Base-by-base conservation (phyloP, 1,140 invertebrate species). In the Lycorma delicatula region DNA sequence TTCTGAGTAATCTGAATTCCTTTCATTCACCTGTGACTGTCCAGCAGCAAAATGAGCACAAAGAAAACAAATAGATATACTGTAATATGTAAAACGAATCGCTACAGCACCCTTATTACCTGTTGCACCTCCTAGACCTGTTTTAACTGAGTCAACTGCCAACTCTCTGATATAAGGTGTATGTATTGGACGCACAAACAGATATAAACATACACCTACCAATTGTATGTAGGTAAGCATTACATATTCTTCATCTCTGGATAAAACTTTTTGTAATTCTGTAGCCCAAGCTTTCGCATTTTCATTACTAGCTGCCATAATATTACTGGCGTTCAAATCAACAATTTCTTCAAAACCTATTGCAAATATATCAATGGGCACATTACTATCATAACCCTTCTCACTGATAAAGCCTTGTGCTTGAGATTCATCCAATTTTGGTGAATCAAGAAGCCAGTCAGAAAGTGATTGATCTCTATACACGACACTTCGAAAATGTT, bases 281-380 rank as follows among this genome's bases (percentile, higher is more conserved):
- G 90, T 87, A 59, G 91, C 91, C 96, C 96, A 99, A 47, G 89
- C 83, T 74, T 88, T 89, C 29, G 96, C 92, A 79, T 99, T 99
- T 62, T 96, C 93, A 54, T 46, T 79, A 79, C 81, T 97, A 11
- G 93, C 91, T 62, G 91, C 93, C 76, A 99, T 86, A 63, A 99
- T 99, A 72, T 99, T 99, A 56, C 89, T 89, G 3, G 97, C 97
- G 80, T 97, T 99, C 46, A 99, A 76, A 77, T 99, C 97, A 9
- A 99, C 96, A 64, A 99, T 98, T 81, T 99, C 97, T 75, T 99
- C 91, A 76, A 99, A 98, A 18, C 97, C 97, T 69, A 99, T 92
- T 2, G 93, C 94, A 79, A 87, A 98, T 54, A 99, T 89, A 74
- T 98, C 95, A 28, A 87, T 82, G 36, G 85, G 84, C 44, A 47